Conservation (phyloP, 2,888 invertebrate species). For the Rotaria sp. region DNA sequence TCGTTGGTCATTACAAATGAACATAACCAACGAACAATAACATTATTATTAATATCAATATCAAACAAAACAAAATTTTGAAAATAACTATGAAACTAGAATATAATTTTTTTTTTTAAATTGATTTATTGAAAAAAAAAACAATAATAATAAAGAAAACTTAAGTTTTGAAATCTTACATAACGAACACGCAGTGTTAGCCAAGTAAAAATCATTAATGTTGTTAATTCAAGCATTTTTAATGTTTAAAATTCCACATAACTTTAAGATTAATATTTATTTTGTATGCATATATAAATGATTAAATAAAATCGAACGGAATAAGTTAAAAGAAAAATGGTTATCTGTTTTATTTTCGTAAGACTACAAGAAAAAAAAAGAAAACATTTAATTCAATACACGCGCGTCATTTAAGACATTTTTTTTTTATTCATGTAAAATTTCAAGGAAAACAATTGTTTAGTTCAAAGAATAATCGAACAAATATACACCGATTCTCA, state of each 20-base stretch:
- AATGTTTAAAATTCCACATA: not conserved
- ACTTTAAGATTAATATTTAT: not conserved
- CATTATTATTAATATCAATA: not conserved
- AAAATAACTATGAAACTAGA: not conserved
- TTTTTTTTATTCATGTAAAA: too few species aligned
- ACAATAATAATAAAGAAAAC: too few species aligned
- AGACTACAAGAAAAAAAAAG: not conserved
- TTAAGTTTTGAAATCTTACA: not conserved
- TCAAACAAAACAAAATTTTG: not conserved
- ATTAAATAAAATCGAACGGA: not conserved
- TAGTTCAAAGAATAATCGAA: too few species aligned
- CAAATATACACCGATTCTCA: too few species aligned
- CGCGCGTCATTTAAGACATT: not conserved
- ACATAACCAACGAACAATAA: not conserved
- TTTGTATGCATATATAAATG: not conserved
- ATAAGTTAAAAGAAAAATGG: not conserved
- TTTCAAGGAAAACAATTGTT: too few species aligned
- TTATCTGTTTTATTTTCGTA: not conserved
- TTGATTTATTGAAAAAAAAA: too few species aligned
- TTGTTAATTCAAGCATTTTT: not conserved
- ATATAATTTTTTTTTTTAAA: not conserved
- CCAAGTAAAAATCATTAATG: conserved; percentile 1
- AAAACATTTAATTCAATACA: not conserved
- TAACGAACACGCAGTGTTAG: not conserved
- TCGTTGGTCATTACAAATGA: not conserved